Conservation (phyloP, 2,113 vertebrate species). For the Phainopepla nitens region DNA sequence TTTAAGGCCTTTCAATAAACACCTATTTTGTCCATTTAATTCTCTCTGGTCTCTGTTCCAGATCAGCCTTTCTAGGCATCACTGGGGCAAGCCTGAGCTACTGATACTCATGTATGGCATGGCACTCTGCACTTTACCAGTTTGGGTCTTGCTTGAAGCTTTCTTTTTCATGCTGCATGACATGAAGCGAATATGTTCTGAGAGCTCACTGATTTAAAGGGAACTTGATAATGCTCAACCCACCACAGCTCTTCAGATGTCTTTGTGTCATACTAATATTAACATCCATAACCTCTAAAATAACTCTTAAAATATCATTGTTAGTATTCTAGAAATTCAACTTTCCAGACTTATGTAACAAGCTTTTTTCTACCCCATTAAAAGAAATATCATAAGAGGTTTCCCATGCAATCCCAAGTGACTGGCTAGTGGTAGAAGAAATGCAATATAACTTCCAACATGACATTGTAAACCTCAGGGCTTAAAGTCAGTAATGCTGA, state of each 20-base stretch:
- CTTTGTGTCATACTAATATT: neutral
- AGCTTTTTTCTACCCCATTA: neutral
- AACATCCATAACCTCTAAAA: neutral
- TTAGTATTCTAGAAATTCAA: neutral
- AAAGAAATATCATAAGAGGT: neutral
- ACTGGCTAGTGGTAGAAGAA: neutral
- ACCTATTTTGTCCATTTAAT: too few relatives aligned
- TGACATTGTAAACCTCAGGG: neutral
- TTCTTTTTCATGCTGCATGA: neutral
- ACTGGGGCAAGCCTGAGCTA: neutral
- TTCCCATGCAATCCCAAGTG: neutral
- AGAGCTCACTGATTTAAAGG: neutral
- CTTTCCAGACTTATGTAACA: neutral
- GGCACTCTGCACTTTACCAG: neutral
- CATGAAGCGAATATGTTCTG: neutral
- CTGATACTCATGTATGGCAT: neutral
- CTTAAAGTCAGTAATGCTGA: neutral
- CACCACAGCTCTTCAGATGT: neutral
- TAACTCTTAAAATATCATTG: neutral
- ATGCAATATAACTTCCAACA: neutral
- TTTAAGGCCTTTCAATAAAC: too few relatives aligned
- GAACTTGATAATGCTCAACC: neutral
- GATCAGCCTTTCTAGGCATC: too few relatives aligned
- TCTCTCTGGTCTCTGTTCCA: too few relatives aligned
- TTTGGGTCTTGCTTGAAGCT: neutral